Percentiles rank a stretch among this genome's conserved stretches.
phyloP scores from a whole-genome alignment of 2,888 invertebrate genomes.

The Metacarcinus magister region DNA sequence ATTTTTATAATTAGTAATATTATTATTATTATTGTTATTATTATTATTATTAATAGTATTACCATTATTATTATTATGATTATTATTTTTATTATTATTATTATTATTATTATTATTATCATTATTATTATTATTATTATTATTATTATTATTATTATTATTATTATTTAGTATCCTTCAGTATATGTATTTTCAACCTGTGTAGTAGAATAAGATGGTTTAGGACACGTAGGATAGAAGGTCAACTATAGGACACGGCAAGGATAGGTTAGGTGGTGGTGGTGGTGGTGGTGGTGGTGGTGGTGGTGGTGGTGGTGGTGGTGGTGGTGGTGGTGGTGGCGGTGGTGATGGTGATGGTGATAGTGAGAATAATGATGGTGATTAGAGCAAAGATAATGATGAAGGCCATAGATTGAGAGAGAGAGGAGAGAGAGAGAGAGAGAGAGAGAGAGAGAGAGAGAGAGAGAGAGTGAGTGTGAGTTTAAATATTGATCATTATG shows the following conservation, averaged over 20 bases:
- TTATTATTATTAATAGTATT: no score
- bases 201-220: no score
- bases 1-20: no score
- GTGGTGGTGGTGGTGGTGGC: constrained; percentile 32
- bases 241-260: not conserved
- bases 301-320: constrained; percentile 30
- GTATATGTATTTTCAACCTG: no score
- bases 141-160: no score
- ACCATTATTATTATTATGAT: no score
- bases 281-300: not conserved
- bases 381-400: not conserved
- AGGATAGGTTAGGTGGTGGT: not conserved
- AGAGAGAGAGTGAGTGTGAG: constrained; percentile 3
- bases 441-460: not conserved
- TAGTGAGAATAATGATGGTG: not conserved
- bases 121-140: no score
- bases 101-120: no score
- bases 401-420: not conserved
- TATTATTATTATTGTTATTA: no score
- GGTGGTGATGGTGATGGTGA: not conserved
- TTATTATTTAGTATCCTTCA: no score
- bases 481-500: not conserved
- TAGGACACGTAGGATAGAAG: not conserved
- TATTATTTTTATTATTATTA: no score
- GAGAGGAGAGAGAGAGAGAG: constrained; percentile 17